These are phyloP conservation scores for Xestia c-nigrum DNA, from an alignment of 2,888 invertebrate species.

Conservation along the genomic window DNA sequence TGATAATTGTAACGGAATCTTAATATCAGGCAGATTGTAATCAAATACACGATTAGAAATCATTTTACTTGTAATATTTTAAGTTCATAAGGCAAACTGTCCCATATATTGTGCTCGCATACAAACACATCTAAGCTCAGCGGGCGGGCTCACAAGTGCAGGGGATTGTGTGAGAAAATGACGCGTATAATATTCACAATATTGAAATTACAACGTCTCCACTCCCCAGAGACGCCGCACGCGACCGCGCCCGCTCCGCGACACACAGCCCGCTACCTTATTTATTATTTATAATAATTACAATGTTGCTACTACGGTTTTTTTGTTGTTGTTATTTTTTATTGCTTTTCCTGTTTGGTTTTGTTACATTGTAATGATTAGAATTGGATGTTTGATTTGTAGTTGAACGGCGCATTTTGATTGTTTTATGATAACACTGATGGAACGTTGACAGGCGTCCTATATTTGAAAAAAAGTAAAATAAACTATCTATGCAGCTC, in stretches of 20 bases:
- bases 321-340: slow-evolving; percentile 69
- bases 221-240: slow-evolving; percentile 76
- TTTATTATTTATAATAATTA: slow-evolving; percentile 88
- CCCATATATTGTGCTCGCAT: slow-evolving; percentile 51
- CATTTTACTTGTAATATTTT: slow-evolving; percentile 22
- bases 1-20: no score
- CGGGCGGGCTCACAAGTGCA: slow-evolving; percentile 73
- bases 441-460: background rate
- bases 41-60: slow-evolving; percentile 6
- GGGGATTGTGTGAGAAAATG: slow-evolving; percentile 84
- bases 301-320: slow-evolving; percentile 74
- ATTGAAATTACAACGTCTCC: slow-evolving; percentile 78
- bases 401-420: background rate
- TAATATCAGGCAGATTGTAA: background rate
- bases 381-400: slow-evolving; percentile 26
- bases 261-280: slow-evolving; percentile 76
- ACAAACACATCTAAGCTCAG: slow-evolving; percentile 61
- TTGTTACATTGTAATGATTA: slow-evolving; percentile 41
- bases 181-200: slow-evolving; percentile 85
- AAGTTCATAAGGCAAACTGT: slow-evolving; percentile 28
- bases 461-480: background rate
- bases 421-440: background rate
- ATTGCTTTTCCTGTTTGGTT: slow-evolving; percentile 53
- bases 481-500: background rate
- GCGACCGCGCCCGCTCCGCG: slow-evolving; percentile 72